Evolutionary conservation across 2,797 vertebrate genomes (phyloP), one percentile per base, ranked within the genome.

Genomic region (Acanthornis magna): DNA sequence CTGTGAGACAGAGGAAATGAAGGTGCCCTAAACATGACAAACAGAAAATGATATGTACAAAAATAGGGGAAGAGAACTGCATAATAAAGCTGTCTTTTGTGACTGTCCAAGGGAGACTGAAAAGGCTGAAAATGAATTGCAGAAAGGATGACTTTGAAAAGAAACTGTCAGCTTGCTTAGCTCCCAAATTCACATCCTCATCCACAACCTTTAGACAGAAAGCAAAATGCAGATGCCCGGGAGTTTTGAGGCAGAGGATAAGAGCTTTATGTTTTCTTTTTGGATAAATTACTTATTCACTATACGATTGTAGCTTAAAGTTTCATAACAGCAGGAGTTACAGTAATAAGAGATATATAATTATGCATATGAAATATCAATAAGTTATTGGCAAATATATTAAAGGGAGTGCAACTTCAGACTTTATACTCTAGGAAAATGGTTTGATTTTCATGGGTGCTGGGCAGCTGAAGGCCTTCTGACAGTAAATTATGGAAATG

Each of bases 1-100:
- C 85, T 76, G 54, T 29, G 71, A 96, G 86, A 93, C 90, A 63
- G 61, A 94, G 73, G 66, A 95, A 96, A 89, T 73, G 92, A 94
- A 96, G 95, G 91, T 92, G 86, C 93, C 85, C 93, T 93, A 88
- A 96, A 90, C 93, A 95, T 77, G 94, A 93, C 77, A 92, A 96
- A 95, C 88, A 94, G 77, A 93, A 96, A 91, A 79, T 51, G 29
- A 40, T 90, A 88, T 9, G 77, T 84, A 79, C 89, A 90, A 88
- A 96, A 96, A 66, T 17, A 90, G 45, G 45, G 34, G 53, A 85
- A 88, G 82, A 90, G 82, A 94, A 30, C 74, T 79, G 90, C 91
- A 60, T 91, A 94, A 96, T 90, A 93, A 96, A 93, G 88, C 76
- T 91, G 82, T 85, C 84, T 94, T 92, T 81, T 87, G 30, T 85